These are phyloP conservation scores for Miniopterus natalensis DNA, from an alignment of 2,113 vertebrate genomes.

Conservation along the genomic window DNA sequence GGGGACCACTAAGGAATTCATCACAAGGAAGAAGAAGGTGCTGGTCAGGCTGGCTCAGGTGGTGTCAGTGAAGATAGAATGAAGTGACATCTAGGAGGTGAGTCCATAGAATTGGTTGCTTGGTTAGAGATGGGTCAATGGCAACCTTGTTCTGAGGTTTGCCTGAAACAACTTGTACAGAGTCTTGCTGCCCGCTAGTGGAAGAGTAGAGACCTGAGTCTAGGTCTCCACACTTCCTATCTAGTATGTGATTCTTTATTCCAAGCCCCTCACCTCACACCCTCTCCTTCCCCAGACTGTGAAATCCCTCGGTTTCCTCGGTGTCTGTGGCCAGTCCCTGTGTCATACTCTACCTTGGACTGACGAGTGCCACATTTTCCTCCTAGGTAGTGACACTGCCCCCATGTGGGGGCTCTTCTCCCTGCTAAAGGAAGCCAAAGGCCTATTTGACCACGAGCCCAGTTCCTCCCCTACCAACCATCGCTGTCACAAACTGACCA, in stretches of 20 bases:
- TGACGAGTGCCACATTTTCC: not conserved
- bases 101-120: not conserved
- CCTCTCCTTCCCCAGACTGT: accelerated
- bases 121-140: not conserved
- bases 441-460: slow-evolving; percentile 42
- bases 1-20: not conserved
- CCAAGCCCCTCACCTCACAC: not conserved
- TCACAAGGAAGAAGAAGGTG: not conserved
- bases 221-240: not conserved
- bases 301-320: not conserved
- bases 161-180: not conserved
- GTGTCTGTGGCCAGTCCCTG: not conserved
- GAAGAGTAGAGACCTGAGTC: too few relatives aligned
- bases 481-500: slow-evolving; percentile 74
- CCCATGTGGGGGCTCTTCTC: not conserved
- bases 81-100: not conserved
- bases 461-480: not conserved
- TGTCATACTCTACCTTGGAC: not conserved
- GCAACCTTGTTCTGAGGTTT: not conserved
- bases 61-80: not conserved
- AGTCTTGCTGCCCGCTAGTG: not conserved
- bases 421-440: not conserved
- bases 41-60: not conserved
- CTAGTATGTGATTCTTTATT: not conserved
- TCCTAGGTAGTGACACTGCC: too few relatives aligned